Evolutionary conservation across 1,140 invertebrate genomes (phyloP), one percentile per base, ranked within the genome.

Genomic region (Oryctes rhinoceros): DNA sequence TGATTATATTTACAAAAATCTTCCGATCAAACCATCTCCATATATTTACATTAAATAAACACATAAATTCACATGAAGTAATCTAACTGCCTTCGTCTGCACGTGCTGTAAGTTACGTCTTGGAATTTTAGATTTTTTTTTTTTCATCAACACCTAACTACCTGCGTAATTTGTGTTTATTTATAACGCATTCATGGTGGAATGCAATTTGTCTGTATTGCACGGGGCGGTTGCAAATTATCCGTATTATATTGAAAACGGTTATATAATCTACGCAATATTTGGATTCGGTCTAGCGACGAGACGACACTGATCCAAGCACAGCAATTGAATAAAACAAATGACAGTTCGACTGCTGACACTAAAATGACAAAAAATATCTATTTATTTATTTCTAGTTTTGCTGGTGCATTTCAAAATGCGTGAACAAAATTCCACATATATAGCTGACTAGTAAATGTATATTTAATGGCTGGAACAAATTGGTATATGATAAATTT

Each of bases 381-480:
- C 47, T 71, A 48, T 74, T 79, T 65, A 48, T 49, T 79, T 65
- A 65, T 53, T 79, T 13, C 24, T 20, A 20, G 44, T 79, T 74
- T 44, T 30, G 37, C 48, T 47, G 39, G 10, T 18, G 20, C 67
- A 44, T 65, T 65, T 75, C 35, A 79, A 79, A 74, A 71, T 79
- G 59, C 37, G 18, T 79, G 30, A 79, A 71, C 44, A 75, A 49
- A 79, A 71, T 65, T 79, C 48, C 6, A 75, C 20, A 48, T 76
- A 62, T 30, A 78, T 49, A 18, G 48, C 35, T 18, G 30, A 78
- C 30, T 71, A 78, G 35, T 53, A 53, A 53, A 30, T 78, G 76
- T 53, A 53, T 53, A 78, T 48, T 83, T 78, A 76, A 82, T 83
- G 82, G 82, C 83, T 81, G 80, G 78, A 67, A 82, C 81, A 82